Evolutionary conservation across 2,888 invertebrate genomes (phyloP), one percentile per base, ranked within the genome.

Genomic region (Chalcosyrphus nemorum): DNA sequence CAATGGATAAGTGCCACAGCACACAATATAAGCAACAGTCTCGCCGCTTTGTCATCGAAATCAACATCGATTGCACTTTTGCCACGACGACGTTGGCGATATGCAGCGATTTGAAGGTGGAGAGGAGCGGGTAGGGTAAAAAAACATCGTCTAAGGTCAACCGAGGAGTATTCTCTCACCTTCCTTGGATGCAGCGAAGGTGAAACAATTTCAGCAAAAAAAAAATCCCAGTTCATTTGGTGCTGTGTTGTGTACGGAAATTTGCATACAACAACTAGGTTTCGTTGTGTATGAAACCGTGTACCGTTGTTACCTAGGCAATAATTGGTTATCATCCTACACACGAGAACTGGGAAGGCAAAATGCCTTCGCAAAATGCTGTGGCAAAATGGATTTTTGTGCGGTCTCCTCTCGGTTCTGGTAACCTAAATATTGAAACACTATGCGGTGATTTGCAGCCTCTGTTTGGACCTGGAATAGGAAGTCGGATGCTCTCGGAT

Each of bases 31-130:
- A 21, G 63, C 71, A 70, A 38, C 70, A 70, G 74, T 80, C 66
- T 81, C 75, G 81, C 68, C 61, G 74, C 75, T 54, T 75, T 81
- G 81, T 61, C 68, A 81, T 81, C 81, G 75, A 81, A 80, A 66
- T 72, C 65, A 52, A 78, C 72, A 75, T 81, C 75, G 75, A 75
- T 68, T 75, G 63, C 75, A 45, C 75, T 75, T 61, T 47, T 81
- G 47, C 68, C 68, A 75, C 68, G 56, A 41, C 24, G 47, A 41
- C 68, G 63, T 68, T 61, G 56, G 27, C 24, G 47, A 41, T 29
- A 21, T 54, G 52, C 11, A 29, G 24, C 50, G 52, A 54, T 68
- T 59, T 61, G 19, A 9, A 29, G 6, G 24, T 1, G 29, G 38
- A 61, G 35, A 13, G 21, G 21, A n/a, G n/a, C n/a, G 21, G n/a